Percentiles rank a stretch among this genome's conserved stretches.
These are phyloP conservation scores for Campylomormyrus numenius DNA, from an alignment of 2,113 vertebrate species.

Conservation along the genomic window DNA sequence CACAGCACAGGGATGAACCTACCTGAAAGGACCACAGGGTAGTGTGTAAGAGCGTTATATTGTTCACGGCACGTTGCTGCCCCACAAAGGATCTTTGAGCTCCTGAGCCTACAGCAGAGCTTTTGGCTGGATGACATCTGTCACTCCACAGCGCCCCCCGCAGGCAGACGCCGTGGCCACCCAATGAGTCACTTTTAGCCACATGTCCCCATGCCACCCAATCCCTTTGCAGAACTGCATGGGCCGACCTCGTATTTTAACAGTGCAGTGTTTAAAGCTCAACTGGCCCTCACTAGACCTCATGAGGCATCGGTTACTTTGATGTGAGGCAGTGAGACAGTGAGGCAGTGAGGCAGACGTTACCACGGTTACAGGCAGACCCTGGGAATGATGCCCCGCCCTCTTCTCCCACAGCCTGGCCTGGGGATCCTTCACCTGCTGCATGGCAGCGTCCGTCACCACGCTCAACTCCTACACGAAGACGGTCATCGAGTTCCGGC, in stretches of 20 bases:
- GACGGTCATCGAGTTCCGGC: conserved; percentile 94
- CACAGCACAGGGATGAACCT: not conserved
- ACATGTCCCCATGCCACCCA: not conserved
- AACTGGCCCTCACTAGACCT: not conserved
- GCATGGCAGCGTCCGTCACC: conserved; percentile 96
- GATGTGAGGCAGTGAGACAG: not conserved
- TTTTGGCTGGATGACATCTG: not conserved
- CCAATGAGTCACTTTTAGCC: not conserved
- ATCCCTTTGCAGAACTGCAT: not conserved
- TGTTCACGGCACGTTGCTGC: not conserved
- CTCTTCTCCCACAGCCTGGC: conserved; percentile 70
- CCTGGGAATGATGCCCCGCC: conserved; percentile 25
- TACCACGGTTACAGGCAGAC: not conserved
- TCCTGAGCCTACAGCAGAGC: not conserved
- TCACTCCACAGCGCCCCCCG: not conserved
- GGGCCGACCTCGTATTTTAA: not conserved
- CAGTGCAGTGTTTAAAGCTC: not conserved
- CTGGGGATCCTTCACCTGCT: conserved; percentile 97
- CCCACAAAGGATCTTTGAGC: not conserved
- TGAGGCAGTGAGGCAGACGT: not conserved
- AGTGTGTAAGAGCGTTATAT: not conserved
- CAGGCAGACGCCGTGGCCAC: not conserved
- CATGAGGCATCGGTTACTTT: not conserved
- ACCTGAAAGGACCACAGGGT: not conserved
- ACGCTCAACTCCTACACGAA: conserved; percentile 98